Evolutionary conservation across 2,797 vertebrate genomes (phyloP).

Genomic region (Iguana delicatissima): DNA sequence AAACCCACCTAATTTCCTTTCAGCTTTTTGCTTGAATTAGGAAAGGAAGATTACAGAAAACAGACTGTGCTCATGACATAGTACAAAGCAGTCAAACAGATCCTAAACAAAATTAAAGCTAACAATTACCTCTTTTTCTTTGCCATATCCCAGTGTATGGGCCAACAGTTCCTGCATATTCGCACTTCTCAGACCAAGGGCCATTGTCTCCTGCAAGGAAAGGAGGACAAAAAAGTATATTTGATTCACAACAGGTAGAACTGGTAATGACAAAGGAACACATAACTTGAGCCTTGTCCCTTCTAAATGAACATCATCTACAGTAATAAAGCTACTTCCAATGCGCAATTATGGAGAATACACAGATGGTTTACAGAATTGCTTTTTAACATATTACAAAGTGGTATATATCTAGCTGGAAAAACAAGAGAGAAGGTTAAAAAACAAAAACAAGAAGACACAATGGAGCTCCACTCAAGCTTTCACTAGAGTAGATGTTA

Average conservation of each 20-base stretch:
- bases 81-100: neutral
- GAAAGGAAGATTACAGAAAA: neutral
- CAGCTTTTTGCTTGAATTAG: neutral
- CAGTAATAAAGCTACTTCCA: neutral
- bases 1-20: neutral
- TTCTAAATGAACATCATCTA: conserved; percentile 7
- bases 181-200: conserved; percentile 96
- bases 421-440: neutral
- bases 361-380: neutral
- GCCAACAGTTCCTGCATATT: conserved; percentile 89
- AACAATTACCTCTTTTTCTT: conserved; percentile 80
- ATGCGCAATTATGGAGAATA: neutral
- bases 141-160: conserved; percentile 93
- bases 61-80: neutral
- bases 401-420: neutral
- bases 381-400: neutral
- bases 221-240: neutral
- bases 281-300: neutral
- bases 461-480: neutral
- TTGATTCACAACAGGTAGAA: neutral
- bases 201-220: conserved; percentile 92
- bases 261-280: neutral
- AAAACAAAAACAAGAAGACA: neutral
- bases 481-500: neutral
- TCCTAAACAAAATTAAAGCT: neutral